Conservation (phyloP, 2,888 invertebrate species). For the Agrotis clavis region DNA sequence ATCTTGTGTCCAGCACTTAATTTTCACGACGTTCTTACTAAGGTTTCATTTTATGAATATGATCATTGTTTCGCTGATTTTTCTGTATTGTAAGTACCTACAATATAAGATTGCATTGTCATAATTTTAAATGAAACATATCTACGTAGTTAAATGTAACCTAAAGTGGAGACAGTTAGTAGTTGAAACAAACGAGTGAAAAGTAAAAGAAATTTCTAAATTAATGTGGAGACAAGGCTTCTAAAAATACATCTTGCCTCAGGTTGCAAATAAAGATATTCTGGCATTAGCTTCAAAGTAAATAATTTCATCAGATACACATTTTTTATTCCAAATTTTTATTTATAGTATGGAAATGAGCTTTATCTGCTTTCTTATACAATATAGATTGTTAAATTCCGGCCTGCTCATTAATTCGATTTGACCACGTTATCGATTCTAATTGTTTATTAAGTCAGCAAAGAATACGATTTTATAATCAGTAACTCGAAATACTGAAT, state of each 20-base stretch:
- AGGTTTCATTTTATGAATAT: constrained; percentile 62
- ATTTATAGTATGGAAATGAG: constrained; percentile 5
- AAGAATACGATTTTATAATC: constrained; percentile 60
- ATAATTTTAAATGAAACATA: neutral
- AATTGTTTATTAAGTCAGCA: constrained; percentile 62
- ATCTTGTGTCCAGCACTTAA: constrained; percentile 74
- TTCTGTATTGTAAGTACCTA: neutral
- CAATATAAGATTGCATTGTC: constrained; percentile 1
- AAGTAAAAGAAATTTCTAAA: neutral
- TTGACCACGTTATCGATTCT: constrained; percentile 44
- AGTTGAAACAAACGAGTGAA: neutral
- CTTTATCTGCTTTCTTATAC: constrained; percentile 38
- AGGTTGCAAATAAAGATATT: too few species aligned
- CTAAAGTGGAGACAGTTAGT: neutral
- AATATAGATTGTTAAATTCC: constrained; percentile 46
- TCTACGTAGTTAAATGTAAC: neutral
- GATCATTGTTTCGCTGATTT: constrained; percentile 51
- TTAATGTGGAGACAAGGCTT: neutral
- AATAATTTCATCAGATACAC: neutral
- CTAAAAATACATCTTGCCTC: too few species aligned
- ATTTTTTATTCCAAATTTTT: neutral
- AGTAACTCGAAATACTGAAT: constrained; percentile 57
- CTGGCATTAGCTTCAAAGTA: neutral
- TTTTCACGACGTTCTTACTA: constrained; percentile 65
- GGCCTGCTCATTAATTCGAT: constrained; percentile 61